These are phyloP conservation scores for Sesamia inferens DNA, from an alignment of 2,888 invertebrate species.

Conservation along the genomic window DNA sequence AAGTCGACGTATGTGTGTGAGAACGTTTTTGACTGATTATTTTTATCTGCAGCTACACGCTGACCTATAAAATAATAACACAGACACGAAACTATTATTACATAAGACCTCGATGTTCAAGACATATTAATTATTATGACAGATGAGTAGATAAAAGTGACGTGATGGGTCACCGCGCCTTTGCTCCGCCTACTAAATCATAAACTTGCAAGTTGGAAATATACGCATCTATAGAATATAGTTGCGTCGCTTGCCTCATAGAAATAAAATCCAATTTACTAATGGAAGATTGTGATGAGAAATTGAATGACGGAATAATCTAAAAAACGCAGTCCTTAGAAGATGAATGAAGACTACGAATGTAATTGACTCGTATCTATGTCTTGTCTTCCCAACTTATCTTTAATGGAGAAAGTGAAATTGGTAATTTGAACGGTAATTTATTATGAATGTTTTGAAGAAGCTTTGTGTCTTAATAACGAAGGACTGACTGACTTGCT, in stretches of 20 bases:
- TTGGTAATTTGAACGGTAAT: not conserved
- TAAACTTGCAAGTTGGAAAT: conserved; percentile 44
- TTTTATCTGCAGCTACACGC: not conserved
- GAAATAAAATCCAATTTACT: conserved; percentile 34
- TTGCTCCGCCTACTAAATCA: conserved; percentile 50
- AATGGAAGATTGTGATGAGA: conserved; percentile 38
- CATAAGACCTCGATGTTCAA: conserved; percentile 14
- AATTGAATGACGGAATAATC: conserved; percentile 13
- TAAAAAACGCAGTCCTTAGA: conserved; percentile 3
- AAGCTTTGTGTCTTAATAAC: not conserved
- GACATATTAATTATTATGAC: conserved; percentile 47
- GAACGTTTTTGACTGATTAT: not conserved
- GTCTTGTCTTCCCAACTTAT: not conserved
- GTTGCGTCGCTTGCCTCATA: conserved; percentile 25
- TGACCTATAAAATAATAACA: conserved; percentile 11
- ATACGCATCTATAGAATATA: conserved; percentile 20
- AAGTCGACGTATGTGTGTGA: too few species aligned
- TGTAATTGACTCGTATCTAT: not conserved
- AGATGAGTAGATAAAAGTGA: conserved; percentile 46
- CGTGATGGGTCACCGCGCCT: conserved; percentile 50
- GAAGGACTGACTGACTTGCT: not conserved
- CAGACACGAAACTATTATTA: conserved; percentile 1
- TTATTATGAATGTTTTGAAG: not conserved
- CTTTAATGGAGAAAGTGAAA: not conserved
- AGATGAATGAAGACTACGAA: conserved; percentile 3